Evolutionary conservation across 2,797 vertebrate genomes (phyloP).

Genomic region (Coracias cyanogaster): DNA sequence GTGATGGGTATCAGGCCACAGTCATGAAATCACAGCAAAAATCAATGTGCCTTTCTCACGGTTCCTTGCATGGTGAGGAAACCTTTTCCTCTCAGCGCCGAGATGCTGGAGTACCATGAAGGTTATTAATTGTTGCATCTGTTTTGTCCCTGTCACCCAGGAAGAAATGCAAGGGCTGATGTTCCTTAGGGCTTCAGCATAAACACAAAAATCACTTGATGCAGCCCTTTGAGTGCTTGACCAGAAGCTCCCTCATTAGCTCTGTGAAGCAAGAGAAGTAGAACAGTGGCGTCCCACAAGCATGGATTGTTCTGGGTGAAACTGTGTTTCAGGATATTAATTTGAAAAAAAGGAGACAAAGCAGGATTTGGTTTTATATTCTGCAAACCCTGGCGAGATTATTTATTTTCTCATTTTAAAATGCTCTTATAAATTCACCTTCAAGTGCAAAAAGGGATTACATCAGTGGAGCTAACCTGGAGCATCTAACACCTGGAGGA

Average conservation of each 20-base stretch:
- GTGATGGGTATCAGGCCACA: background rate
- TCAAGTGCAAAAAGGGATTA: background rate
- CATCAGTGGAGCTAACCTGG: background rate
- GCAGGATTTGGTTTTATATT: background rate
- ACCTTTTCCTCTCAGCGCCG: background rate
- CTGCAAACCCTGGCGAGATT: background rate
- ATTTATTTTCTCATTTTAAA: background rate
- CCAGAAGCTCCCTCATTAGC: background rate
- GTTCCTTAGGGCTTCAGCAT: background rate
- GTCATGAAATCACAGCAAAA: background rate
- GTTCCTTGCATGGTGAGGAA: background rate
- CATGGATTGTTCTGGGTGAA: background rate
- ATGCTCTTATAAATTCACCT: background rate
- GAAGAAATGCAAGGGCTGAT: background rate
- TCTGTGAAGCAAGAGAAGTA: background rate
- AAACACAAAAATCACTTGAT: background rate
- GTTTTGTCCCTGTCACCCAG: background rate
- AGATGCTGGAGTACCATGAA: background rate
- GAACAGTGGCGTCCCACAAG: background rate
- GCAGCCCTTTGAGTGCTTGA: background rate
- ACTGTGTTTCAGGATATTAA: background rate
- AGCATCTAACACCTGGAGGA: background rate
- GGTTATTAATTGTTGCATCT: background rate
- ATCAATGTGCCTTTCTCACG: accelerated
- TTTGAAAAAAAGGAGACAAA: background rate